Conservation (phyloP, 1,140 invertebrate species). For the Conus betulinus region DNA sequence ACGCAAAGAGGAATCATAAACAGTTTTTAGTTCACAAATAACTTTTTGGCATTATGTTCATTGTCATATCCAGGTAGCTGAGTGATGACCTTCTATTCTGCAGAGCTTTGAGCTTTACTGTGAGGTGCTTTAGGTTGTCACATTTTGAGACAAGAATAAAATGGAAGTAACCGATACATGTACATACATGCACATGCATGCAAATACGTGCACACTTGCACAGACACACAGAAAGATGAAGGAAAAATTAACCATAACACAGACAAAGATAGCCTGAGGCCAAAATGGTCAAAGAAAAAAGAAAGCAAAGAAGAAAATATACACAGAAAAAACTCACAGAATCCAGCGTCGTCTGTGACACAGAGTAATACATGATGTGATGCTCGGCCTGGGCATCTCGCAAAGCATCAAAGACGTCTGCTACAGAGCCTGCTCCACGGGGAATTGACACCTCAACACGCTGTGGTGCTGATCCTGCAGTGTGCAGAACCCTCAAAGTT, state of each 20-base stretch:
- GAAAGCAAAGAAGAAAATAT: slow-evolving; percentile 6
- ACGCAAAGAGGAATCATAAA: too few species aligned
- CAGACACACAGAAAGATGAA: too few species aligned
- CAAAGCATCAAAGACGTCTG: slow-evolving; percentile 65
- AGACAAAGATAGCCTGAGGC: too few species aligned
- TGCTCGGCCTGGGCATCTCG: slow-evolving; percentile 61
- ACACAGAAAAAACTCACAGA: slow-evolving; percentile 57
- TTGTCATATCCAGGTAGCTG: too few species aligned
- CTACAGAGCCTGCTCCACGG: slow-evolving; percentile 45
- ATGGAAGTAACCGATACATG: neutral
- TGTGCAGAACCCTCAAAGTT: too few species aligned
- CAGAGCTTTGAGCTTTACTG: too few species aligned
- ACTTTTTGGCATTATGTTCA: too few species aligned
- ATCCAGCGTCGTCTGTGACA: slow-evolving; percentile 77
- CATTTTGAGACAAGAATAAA: neutral
- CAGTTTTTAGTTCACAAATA: too few species aligned
- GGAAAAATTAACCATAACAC: too few species aligned
- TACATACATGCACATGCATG: neutral
- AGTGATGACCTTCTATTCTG: too few species aligned
- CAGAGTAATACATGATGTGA: slow-evolving; percentile 75
- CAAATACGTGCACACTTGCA: neutral
- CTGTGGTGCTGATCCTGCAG: slow-evolving; percentile 59
- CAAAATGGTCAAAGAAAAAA: too few species aligned
- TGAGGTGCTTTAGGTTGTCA: too few species aligned
- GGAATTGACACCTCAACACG: slow-evolving; percentile 82